Percentiles rank a stretch among this genome's conserved stretches.
Evolutionary conservation across 37 sponge, comb jelly and placozoan genomes (phyloP).

Genomic region (Spongia lamella): DNA sequence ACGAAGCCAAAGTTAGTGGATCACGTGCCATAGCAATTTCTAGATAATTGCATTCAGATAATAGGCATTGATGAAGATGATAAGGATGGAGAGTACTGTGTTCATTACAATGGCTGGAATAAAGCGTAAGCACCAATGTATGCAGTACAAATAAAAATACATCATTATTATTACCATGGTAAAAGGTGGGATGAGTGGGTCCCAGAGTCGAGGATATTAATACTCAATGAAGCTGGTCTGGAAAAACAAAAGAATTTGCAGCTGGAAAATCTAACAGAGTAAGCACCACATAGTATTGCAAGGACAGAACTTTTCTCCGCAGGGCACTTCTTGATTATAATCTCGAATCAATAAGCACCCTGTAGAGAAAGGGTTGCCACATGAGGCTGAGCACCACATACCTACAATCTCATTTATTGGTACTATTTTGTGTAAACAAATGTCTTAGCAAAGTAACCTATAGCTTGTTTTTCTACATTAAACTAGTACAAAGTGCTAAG

Average conservation of each 20-base stretch:
- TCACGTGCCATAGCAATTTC: background rate
- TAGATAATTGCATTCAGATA: slow-evolving; percentile 33
- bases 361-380: too few species aligned
- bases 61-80: slow-evolving; percentile 64
- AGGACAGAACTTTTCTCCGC: too few species aligned
- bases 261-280: slow-evolving; percentile 35
- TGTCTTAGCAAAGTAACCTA: too few species aligned
- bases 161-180: background rate
- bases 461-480: too few species aligned
- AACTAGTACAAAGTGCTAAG: too few species aligned
- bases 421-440: too few species aligned
- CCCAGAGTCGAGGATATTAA: slow-evolving; percentile 69
- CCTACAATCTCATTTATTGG: too few species aligned
- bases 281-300: background rate
- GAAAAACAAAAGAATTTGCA: slow-evolving; percentile 84
- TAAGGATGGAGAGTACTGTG: slow-evolving; percentile 55
- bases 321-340: too few species aligned
- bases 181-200: slow-evolving; percentile 97
- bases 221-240: slow-evolving; percentile 81
- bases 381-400: too few species aligned
- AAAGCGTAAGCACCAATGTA: slow-evolving; percentile 58
- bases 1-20: slow-evolving; percentile 82
- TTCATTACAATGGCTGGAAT: slow-evolving; percentile 96
- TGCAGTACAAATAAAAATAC: background rate
- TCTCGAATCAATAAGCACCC: too few species aligned